Evolutionary conservation across 2,113 vertebrate species (phyloP).

Genomic region (Nipponia nippon): DNA sequence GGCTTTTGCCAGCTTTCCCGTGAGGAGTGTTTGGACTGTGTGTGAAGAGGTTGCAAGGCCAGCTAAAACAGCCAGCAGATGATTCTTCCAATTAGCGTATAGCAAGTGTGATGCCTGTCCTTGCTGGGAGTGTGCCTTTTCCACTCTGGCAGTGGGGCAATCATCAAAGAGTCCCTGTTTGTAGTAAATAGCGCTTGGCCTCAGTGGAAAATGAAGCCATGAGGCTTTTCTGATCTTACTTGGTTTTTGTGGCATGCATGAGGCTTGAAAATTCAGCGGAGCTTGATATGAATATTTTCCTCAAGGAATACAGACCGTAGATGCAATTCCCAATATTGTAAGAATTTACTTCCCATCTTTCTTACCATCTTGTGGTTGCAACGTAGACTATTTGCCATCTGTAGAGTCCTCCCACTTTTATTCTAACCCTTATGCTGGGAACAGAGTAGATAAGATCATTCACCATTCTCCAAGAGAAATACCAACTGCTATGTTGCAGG

Average conservation of each 20-base stretch:
- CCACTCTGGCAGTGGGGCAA: neutral
- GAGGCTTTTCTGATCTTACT: neutral
- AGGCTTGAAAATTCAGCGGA: neutral
- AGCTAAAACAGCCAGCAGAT: neutral
- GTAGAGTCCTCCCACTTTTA: neutral
- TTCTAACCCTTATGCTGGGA: neutral
- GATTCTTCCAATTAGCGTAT: neutral
- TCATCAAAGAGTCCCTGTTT: neutral
- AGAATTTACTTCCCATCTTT: neutral
- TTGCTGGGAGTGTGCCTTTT: neutral
- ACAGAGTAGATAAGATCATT: neutral
- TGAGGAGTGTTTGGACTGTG: neutral
- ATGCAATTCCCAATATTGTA: neutral
- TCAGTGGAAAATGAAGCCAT: neutral
- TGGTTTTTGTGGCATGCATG: neutral
- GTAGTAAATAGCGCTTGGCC: neutral
- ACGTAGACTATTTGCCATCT: neutral
- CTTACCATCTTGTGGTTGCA: neutral
- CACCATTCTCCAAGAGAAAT: neutral
- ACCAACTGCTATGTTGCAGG: neutral
- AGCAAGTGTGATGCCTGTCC: neutral
- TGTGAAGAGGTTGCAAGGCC: slow-evolving; percentile 17
- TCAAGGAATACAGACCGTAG: neutral
- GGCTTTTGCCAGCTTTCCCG: slow-evolving; percentile 22
- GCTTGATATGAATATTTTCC: neutral